Conservation (phyloP, 1,140 invertebrate genomes). For the Littorina saxatilis region DNA sequence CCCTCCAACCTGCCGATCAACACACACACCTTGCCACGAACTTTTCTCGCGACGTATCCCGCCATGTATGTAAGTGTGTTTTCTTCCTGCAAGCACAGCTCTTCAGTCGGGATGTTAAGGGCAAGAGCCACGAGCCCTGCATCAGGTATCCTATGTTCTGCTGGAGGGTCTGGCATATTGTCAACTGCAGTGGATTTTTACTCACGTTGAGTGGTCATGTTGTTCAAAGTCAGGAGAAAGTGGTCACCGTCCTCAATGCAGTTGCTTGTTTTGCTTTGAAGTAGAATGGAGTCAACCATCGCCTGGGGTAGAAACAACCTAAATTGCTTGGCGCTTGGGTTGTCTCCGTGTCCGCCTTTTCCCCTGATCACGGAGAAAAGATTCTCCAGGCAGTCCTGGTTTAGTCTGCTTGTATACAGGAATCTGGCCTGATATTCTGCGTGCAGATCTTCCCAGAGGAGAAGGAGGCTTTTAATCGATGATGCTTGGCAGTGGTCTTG, state of each 20-base stretch:
- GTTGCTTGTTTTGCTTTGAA: not conserved
- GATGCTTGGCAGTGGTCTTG: not conserved
- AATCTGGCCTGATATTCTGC: not conserved
- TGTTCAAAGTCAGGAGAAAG: not conserved
- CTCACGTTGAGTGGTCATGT: not conserved
- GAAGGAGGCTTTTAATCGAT: not conserved
- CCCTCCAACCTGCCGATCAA: not conserved
- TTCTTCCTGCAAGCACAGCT: not conserved
- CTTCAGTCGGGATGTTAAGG: not conserved
- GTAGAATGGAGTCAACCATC: slow-evolving; percentile 8
- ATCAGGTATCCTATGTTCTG: not conserved
- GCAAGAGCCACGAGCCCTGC: not conserved
- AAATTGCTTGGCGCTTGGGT: not conserved
- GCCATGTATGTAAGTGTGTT: not conserved
- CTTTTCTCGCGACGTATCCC: not conserved
- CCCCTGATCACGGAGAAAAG: not conserved
- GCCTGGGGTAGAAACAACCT: not conserved
- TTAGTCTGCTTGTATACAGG: not conserved
- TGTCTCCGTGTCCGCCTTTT: slow-evolving; percentile 21
- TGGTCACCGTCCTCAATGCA: slow-evolving; percentile 2
- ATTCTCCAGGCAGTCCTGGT: slow-evolving; percentile 32
- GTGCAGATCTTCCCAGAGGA: not conserved
- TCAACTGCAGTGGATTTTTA: not conserved
- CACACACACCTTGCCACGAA: not conserved
- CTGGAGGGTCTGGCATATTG: not conserved